Evolutionary conservation across 2,797 vertebrate species (phyloP).

Genomic region (Pangasius macronema): DNA sequence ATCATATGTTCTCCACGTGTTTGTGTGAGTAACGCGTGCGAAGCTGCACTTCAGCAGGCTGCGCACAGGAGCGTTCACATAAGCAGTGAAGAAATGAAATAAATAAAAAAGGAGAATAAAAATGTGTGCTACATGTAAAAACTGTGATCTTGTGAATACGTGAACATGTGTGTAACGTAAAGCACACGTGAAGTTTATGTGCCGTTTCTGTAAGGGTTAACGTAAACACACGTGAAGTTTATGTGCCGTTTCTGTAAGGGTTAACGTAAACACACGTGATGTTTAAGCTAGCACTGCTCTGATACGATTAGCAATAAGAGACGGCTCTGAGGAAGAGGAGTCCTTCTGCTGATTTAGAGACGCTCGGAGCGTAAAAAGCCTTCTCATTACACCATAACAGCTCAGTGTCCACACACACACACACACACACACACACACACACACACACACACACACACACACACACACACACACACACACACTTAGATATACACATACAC

Average conservation of each 20-base stretch:
- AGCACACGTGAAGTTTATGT: neutral
- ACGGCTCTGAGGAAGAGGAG: neutral
- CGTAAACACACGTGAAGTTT: neutral
- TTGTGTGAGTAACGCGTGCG: neutral
- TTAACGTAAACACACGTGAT: neutral
- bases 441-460: neutral
- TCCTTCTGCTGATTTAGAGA: slow-evolving; percentile 7
- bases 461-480: neutral
- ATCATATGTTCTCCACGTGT: no score
- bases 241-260: neutral
- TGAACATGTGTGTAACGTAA: neutral
- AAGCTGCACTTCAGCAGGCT: no score
- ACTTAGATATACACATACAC: neutral
- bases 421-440: neutral
- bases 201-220: neutral
- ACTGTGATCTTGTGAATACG: no score
- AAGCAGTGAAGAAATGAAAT: neutral
- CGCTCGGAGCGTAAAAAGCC: neutral
- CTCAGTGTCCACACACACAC: neutral
- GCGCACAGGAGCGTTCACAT: neutral
- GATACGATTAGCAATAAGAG: slow-evolving; percentile 6
- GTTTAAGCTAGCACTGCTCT: neutral
- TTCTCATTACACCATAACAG: neutral
- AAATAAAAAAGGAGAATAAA: neutral
- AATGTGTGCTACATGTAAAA: neutral